Evolutionary conservation across 1,140 invertebrate species (phyloP), one percentile per base, ranked within the genome.

Genomic region (Calliopsis andreniformis): DNA sequence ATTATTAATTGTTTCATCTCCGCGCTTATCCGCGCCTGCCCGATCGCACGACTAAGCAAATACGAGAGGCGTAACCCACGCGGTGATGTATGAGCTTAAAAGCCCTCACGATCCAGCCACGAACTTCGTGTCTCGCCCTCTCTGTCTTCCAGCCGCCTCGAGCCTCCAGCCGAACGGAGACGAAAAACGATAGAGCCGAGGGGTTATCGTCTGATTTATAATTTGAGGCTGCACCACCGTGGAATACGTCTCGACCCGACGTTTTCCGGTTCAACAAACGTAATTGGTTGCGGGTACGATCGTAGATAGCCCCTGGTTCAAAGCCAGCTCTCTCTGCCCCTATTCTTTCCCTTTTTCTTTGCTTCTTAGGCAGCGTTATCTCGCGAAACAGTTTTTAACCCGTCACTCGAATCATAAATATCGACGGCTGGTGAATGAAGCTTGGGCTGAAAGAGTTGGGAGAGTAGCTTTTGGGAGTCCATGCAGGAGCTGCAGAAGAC

Each of bases 1-100:
- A 89, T 91, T 91, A 91, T 91, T 91, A 91, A 91, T 91, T 91
- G 90, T 91, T 90, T 90, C 89, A 91, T 90, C 90, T 90, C 86
- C 78, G 86, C 88, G 67, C 86, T 90, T 87, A 89, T 89, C 88
- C 86, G 88, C 86, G 83, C 88, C 89, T 88, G 86, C 87, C 86
- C 83, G 77, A 78, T 82, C 86, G 87, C 87, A 89, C 89, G 89
- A 90, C 90, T 91, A 91, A 91, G 89, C 90, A 91, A 91, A 91
- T 91, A 91, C 90, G 76, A 86, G 89, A 89, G 90, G 90, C 89
- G 90, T 91, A 88, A 89, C 89, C 87, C 84, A 76, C 77, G 45
- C 72, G 76, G 86, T 91, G 90, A 91, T 91, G 88, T 91, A 91
- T 87, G 89, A 91, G 90, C 90, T 91, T 91, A 90, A 91, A 91